Evolutionary conservation across 2,113 vertebrate species (phyloP).

Genomic region (Vulpes vulpes): DNA sequence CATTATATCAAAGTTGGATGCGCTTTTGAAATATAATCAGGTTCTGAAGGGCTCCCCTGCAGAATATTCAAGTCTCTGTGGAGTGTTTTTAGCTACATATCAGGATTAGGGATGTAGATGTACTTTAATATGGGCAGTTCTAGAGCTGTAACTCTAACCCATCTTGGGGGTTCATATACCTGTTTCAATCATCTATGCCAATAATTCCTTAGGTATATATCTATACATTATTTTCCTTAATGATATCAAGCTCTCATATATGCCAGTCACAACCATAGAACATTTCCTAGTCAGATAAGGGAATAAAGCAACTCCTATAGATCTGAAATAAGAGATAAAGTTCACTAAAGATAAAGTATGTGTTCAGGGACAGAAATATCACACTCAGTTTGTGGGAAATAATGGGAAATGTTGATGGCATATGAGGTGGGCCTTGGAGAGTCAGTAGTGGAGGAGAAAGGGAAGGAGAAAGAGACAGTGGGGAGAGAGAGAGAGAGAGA

Average conservation of each 20-base stretch:
- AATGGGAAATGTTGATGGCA: background rate
- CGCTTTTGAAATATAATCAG: constrained; percentile 8
- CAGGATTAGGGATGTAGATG: background rate
- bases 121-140: background rate
- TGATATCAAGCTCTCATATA: background rate
- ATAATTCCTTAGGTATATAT: background rate
- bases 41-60: background rate
- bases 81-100: background rate
- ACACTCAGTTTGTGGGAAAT: background rate
- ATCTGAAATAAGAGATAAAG: background rate
- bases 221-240: constrained; percentile 21
- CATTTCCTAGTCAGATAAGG: background rate
- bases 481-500: background rate
- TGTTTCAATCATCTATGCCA: background rate
- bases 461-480: background rate
- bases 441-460: background rate
- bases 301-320: background rate
- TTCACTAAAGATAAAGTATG: background rate
- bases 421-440: background rate
- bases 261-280: background rate
- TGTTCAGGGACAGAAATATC: background rate
- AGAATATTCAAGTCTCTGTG: background rate
- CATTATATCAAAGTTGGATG: constrained; percentile 22
- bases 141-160: background rate
- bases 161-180: background rate